These are phyloP conservation scores for Sebastes baramenuke DNA, from an alignment of 2,797 vertebrate genomes.

Conservation along the genomic window DNA sequence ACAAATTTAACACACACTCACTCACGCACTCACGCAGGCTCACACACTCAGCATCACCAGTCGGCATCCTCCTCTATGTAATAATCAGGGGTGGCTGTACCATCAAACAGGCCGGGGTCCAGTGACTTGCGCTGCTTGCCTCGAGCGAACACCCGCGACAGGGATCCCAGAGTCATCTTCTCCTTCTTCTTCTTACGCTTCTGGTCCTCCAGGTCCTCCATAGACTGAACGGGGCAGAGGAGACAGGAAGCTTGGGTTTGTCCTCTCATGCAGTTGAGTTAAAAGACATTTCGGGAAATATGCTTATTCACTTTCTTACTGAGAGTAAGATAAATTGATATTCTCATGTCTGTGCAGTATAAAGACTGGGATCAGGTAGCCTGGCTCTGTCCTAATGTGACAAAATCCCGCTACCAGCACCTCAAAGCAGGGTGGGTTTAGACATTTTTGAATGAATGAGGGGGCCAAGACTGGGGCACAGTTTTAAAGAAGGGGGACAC, in stretches of 20 bases:
- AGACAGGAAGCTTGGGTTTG: conserved; percentile 22
- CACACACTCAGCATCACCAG: conserved; percentile 88
- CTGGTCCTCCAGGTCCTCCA: conserved; percentile 99
- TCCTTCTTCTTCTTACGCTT: conserved; percentile 99
- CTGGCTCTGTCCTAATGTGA: not conserved
- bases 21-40: conserved; percentile 38
- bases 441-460: not conserved
- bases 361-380: not conserved
- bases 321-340: not conserved
- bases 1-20: conserved; percentile 29
- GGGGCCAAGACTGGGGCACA: not conserved
- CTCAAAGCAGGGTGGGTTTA: not conserved
- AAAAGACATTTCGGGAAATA: not conserved
- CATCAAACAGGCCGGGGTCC: conserved; percentile 96
- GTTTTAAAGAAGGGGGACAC: not conserved
- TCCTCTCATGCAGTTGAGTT: not conserved
- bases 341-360: not conserved
- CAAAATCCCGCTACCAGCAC: not conserved
- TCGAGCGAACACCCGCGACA: conserved; percentile 95
- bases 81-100: conserved; percentile 94
- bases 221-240: conserved; percentile 83
- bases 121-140: conserved; percentile 97
- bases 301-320: not conserved
- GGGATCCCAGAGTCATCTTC: conserved; percentile 97
- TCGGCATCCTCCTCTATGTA: conserved; percentile 99